These are phyloP conservation scores for Sussaba pulchella DNA, from an alignment of 2,888 invertebrate genomes.

Conservation along the genomic window DNA sequence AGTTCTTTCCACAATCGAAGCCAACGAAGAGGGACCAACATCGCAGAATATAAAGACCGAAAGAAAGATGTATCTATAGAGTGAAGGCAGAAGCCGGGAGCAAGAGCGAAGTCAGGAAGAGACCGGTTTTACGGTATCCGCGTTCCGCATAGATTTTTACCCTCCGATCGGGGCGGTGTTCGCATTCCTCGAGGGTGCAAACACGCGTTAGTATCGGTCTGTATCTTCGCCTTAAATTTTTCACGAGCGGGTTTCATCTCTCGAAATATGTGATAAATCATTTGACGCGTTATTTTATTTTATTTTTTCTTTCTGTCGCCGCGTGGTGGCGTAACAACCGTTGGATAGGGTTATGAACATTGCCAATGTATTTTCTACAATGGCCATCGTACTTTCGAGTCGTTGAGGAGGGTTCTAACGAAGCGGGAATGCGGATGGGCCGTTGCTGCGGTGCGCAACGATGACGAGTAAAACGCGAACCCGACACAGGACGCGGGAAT, in stretches of 20 bases:
- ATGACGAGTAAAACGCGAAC: constrained; percentile 55
- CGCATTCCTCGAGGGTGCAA: constrained; percentile 64
- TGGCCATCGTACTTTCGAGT: constrained; percentile 36
- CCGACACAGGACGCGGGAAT: constrained; percentile 64
- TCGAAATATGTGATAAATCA: constrained; percentile 23
- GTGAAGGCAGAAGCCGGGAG: constrained; percentile 12
- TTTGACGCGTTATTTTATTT: background rate
- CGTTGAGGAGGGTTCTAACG: constrained; percentile 47
- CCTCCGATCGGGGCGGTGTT: constrained; percentile 51
- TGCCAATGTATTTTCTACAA: constrained; percentile 53
- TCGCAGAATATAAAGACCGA: constrained; percentile 20
- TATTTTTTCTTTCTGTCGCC: background rate
- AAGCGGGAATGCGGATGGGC: constrained; percentile 67
- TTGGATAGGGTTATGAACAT: constrained; percentile 38
- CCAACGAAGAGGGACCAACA: constrained; percentile 20
- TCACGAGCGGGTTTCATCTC: background rate
- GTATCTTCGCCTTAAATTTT: background rate
- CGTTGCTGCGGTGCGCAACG: constrained; percentile 30
- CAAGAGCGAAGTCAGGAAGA: constrained; percentile 52
- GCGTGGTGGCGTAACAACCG: background rate
- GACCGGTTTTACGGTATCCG: constrained; percentile 69
- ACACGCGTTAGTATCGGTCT: constrained; percentile 12
- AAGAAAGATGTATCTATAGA: constrained; percentile 36
- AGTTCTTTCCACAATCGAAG: background rate
- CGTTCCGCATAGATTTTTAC: constrained; percentile 67